Percentiles rank a stretch among this genome's conserved stretches.
These are phyloP conservation scores for Aleadryas rufinucha DNA, from an alignment of 2,113 vertebrate genomes.

Conservation along the genomic window DNA sequence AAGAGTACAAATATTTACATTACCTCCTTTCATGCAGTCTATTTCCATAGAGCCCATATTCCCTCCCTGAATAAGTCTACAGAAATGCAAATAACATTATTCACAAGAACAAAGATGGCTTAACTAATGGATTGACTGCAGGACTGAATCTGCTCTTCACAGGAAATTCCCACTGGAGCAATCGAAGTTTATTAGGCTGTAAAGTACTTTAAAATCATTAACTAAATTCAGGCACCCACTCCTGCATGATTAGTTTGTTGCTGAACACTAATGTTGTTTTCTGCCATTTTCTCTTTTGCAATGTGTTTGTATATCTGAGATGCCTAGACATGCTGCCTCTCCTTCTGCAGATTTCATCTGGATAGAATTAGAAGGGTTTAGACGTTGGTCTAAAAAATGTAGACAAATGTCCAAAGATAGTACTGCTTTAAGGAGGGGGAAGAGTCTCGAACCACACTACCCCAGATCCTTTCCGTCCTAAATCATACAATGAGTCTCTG, in stretches of 20 bases:
- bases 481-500: neutral
- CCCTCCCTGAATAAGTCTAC: neutral
- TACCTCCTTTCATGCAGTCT: neutral
- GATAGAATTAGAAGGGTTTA: neutral
- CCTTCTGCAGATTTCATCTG: neutral
- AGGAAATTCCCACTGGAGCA: neutral
- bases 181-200: neutral
- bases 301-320: neutral
- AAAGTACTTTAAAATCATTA: slow-evolving; percentile 33
- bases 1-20: slow-evolving; percentile 25
- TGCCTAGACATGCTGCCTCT: neutral
- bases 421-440: neutral
- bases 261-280: neutral
- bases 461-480: neutral
- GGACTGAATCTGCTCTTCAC: neutral
- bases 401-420: neutral
- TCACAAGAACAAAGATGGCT: neutral
- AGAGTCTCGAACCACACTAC: neutral
- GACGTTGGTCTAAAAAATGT: neutral
- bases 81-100: slow-evolving; percentile 12
- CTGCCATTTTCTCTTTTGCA: neutral
- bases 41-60: neutral
- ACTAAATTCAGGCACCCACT: neutral
- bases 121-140: neutral
- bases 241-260: neutral